A percentile compares a stretch with the other conserved stretches of the same genome.
Conservation (phyloP, 2,113 vertebrate genomes). For the Larimichthys crocea region DNA sequence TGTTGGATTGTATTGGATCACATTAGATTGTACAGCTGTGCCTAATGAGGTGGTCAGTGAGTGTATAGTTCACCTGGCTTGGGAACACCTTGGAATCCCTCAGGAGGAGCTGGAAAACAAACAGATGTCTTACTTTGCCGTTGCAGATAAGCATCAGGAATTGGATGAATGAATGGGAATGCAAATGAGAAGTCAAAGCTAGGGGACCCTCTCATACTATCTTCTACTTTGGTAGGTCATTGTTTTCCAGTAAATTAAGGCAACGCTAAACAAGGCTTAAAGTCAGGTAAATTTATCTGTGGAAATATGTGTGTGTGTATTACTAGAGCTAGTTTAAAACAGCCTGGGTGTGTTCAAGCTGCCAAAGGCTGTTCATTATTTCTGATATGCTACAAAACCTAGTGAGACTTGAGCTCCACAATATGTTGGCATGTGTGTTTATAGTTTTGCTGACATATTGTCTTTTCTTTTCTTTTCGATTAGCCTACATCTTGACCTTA, state of each 20-base stretch:
- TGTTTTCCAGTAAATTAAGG: background rate
- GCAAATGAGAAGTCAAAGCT: background rate
- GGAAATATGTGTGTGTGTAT: background rate
- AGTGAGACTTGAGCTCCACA: background rate
- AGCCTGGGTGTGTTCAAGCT: background rate
- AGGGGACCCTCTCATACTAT: background rate
- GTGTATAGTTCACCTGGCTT: no score
- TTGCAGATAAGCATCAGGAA: no score
- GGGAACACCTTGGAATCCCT: no score
- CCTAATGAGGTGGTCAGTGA: no score
- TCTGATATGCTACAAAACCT: constrained; percentile 18
- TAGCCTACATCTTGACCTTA: constrained; percentile 3
- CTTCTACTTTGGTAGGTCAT: background rate
- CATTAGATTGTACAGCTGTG: no score
- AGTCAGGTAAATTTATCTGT: background rate
- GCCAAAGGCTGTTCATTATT: background rate
- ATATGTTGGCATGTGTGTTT: background rate
- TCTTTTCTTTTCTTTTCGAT: constrained; percentile 13
- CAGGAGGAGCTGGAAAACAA: no score
- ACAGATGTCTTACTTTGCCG: no score
- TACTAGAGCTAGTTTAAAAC: background rate
- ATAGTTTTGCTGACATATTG: constrained; percentile 14
- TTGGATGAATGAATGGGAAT: background rate
- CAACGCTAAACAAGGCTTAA: background rate
- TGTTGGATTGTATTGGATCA: no score